A percentile compares a stretch with the other conserved stretches of the same genome.
Evolutionary conservation across 2,113 vertebrate species (phyloP).

Genomic region (Leuciscus idus): DNA sequence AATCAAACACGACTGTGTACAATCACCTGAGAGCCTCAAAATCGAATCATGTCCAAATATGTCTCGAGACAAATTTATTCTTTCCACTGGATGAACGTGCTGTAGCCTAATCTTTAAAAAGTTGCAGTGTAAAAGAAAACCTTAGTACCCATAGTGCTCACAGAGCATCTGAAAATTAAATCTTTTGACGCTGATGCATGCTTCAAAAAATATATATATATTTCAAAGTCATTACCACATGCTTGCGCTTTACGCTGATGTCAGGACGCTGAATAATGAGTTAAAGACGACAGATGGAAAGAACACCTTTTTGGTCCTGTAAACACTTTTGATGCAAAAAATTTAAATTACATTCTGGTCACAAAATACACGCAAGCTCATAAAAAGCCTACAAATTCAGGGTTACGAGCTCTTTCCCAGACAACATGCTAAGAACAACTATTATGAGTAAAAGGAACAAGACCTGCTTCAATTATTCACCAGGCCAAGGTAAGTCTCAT

Average conservation of each 20-base stretch:
- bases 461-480: conserved; percentile 34
- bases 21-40: not conserved
- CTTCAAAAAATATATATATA: no score
- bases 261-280: not conserved
- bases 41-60: not conserved
- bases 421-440: not conserved
- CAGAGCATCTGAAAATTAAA: not conserved
- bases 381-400: not conserved
- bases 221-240: no score
- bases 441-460: not conserved
- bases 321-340: not conserved
- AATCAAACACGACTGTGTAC: not conserved
- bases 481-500: not conserved
- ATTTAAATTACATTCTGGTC: not conserved
- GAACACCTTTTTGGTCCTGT: not conserved
- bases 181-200: not conserved
- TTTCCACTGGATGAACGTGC: not conserved
- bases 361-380: not conserved
- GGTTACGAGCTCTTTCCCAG: no score
- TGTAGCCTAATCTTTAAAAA: not conserved
- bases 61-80: not conserved
- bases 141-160: no score
- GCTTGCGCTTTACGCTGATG: not conserved
- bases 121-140: not conserved
- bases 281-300: conserved; percentile 8